Evolutionary conservation across 2,888 invertebrate genomes (phyloP).

Genomic region (Lithophane socia): DNA sequence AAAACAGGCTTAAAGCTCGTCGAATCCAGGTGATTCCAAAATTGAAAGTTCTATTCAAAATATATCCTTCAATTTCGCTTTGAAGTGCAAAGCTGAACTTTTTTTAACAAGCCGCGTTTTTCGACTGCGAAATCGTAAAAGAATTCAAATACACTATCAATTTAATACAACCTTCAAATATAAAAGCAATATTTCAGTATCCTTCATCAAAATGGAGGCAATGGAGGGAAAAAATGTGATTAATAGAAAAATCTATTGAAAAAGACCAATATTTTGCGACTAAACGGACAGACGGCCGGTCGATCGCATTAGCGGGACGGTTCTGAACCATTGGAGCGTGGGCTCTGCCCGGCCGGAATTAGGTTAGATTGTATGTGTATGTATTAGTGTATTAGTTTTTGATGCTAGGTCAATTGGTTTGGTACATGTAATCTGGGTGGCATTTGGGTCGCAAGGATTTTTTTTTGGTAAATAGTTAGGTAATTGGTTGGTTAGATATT

Average conservation of each 20-base stretch:
- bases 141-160: background rate
- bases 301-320: constrained; percentile 65
- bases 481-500: background rate
- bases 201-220: constrained; percentile 37
- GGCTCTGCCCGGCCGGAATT: constrained; percentile 56
- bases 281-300: constrained; percentile 47
- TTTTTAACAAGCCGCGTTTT: background rate
- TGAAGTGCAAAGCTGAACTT: background rate
- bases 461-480: background rate
- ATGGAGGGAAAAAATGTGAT: constrained; percentile 55
- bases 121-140: background rate
- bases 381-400: constrained; percentile 57
- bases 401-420: constrained; percentile 61
- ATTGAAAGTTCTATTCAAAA: background rate
- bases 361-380: constrained; percentile 57
- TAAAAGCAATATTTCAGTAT: constrained; percentile 37
- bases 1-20: background rate
- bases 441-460: constrained; percentile 14
- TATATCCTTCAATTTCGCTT: background rate
- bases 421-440: constrained; percentile 37
- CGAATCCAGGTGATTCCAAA: background rate
- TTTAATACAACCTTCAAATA: constrained; percentile 16
- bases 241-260: constrained; percentile 58
- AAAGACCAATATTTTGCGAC: constrained; percentile 49
- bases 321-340: constrained; percentile 69